phyloP scores from a whole-genome alignment of 2,888 invertebrate genomes.

The Brachyopa scutellaris region DNA sequence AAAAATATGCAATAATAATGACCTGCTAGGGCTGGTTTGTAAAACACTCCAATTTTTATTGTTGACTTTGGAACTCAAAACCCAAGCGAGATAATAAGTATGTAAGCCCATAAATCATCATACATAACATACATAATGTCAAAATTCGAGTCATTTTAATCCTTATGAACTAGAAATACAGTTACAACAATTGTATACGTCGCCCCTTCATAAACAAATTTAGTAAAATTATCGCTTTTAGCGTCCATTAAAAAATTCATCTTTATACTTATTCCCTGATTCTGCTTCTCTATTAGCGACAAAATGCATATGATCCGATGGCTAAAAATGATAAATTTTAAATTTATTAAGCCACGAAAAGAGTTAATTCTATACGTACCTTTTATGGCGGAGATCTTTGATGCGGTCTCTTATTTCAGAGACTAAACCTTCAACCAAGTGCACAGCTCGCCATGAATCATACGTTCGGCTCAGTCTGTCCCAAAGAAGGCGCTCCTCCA shows the following conservation, averaged over 20 bases:
- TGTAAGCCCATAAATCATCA: too few relatives aligned
- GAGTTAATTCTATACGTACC: constrained; percentile 74
- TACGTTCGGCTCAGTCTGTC: constrained; percentile 81
- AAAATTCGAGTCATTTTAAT: constrained; percentile 76
- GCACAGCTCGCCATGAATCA: constrained; percentile 80
- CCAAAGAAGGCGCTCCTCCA: constrained; percentile 80
- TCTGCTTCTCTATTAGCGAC: constrained; percentile 80
- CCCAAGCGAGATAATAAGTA: too few relatives aligned
- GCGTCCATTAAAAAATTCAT: constrained; percentile 80
- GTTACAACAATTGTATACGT: constrained; percentile 80
- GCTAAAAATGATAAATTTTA: constrained; percentile 71
- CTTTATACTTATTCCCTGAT: constrained; percentile 79
- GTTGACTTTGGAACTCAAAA: too few relatives aligned
- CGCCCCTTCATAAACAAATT: constrained; percentile 79
- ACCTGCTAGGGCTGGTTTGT: too few relatives aligned
- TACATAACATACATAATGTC: too few relatives aligned
- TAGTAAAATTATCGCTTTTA: constrained; percentile 80
- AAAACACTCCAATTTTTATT: too few relatives aligned
- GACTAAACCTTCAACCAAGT: constrained; percentile 79
- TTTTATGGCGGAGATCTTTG: constrained; percentile 78
- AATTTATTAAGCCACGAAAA: background rate
- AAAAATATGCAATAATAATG: too few relatives aligned
- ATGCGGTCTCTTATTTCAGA: constrained; percentile 79
- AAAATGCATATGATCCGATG: constrained; percentile 81
- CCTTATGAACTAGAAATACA: constrained; percentile 80